These are phyloP conservation scores for Tuta absoluta DNA, from an alignment of 2,888 invertebrate genomes.

Conservation along the genomic window DNA sequence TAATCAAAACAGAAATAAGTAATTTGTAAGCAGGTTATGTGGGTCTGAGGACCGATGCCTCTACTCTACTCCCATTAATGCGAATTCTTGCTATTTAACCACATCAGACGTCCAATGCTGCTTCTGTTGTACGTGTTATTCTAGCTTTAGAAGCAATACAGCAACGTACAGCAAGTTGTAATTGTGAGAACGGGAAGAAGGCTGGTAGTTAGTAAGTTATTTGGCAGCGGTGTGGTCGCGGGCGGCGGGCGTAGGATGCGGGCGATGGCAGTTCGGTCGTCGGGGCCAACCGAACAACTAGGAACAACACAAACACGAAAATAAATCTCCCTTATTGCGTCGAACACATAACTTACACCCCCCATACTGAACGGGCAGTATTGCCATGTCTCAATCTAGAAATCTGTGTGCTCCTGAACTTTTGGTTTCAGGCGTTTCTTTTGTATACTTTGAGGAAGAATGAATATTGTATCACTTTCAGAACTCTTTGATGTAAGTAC, in stretches of 20 bases:
- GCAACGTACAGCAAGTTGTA: too few relatives aligned
- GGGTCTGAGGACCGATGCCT: neutral
- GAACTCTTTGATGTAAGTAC: too few relatives aligned
- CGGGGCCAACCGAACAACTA: constrained; percentile 15
- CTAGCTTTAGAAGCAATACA: too few relatives aligned
- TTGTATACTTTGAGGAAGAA: too few relatives aligned
- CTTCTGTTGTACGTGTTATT: too few relatives aligned
- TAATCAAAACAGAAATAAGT: neutral
- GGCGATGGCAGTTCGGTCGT: neutral
- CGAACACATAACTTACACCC: constrained; percentile 40
- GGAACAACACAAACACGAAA: constrained; percentile 51
- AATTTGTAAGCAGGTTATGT: constrained; percentile 6
- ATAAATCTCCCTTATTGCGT: constrained; percentile 55
- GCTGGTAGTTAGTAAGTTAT: neutral
- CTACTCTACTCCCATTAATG: too few relatives aligned
- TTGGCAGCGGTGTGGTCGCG: neutral
- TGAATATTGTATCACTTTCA: too few relatives aligned
- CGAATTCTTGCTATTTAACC: too few relatives aligned
- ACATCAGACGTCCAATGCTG: too few relatives aligned
- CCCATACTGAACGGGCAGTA: neutral
- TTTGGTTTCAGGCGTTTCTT: too few relatives aligned
- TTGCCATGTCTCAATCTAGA: neutral
- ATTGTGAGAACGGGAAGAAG: too few relatives aligned
- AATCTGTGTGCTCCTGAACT: neutral
- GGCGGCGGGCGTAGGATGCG: neutral